Base-by-base conservation (phyloP, 2,113 vertebrate genomes). In the Daboia siamensis region DNA sequence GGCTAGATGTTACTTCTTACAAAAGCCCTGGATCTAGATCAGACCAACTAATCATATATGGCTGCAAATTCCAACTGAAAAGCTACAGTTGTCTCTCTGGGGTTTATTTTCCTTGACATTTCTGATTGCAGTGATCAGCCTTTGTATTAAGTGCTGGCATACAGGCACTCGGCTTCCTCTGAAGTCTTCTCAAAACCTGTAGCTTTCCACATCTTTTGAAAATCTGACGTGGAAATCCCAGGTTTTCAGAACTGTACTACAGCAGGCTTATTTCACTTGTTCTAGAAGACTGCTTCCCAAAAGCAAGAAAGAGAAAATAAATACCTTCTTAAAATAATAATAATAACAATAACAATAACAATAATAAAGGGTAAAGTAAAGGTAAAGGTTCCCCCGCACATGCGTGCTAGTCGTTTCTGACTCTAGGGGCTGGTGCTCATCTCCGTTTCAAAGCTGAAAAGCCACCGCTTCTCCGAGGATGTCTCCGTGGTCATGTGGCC, bases 191-290 rank as follows among this genome's bases (percentile, higher is more conserved):
- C 92, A 90, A 95, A 95, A 94, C 90, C 94, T 93, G 93, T 91
- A 95, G 91, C 90, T 92, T 94, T 96, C 96, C 93, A 93, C 94
- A 94, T 95, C 96, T 96, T 64, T 96, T 97, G 95, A 97, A 96
- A 59, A 95, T 46, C 52, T 91, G 95, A 95, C 91, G 93, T 0
- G 1, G 93, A 94, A 95, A 94, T 92, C 93, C 87, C 86, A 90
- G 69, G 93, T 94, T 96, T 64, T 89, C 46, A 33, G 61, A 80
- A 44, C 29, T n/a, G 89, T 44, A n/a, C 46, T 8, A 89, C 24
- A 64, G n/a, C 93, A 64, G 92, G 20, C 87, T 95, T 93, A 84
- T 44, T 95, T 93, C 87, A 29, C 4, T 91, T 91, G 57, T 23
- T 86, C 51, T 44, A 0, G 88, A 57, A 61, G 88, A 44, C 64